Evolutionary conservation across 1,140 invertebrate genomes (phyloP), one percentile per base, ranked within the genome.

Genomic region (Caerostris darwini): DNA sequence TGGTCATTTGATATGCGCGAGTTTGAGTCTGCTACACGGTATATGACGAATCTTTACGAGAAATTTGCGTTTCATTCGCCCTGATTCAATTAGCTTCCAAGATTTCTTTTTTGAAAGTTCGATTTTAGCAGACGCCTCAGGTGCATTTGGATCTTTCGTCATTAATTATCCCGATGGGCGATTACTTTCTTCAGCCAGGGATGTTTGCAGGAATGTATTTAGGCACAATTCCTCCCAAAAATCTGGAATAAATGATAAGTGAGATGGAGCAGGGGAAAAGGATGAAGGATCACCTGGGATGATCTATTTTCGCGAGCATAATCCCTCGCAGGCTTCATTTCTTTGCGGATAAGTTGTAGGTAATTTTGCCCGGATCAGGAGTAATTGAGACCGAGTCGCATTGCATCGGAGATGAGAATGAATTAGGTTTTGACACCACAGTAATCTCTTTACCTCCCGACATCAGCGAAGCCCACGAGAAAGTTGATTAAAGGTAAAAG

Each of bases 341-440:
- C 71, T 77, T 77, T 77, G 71, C 50, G 71, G 71, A 50, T 53
- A 34, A 12, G 71, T 77, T 77, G 50, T 77, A 77, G 71, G 71
- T 53, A 8, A 34, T 3, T 12, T 17, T 67, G 17, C 14, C 3
- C 10, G 61, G n/a, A 4, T 14, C 61, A 19, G 3, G 34, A 50
- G 34, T 77, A 77, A 77, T 77, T 77, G 34, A 53, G 8, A 34
- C 34, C 50, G 53, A 34, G 71, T 77, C 71, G 71, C 50, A 77
- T 77, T 77, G 71, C 71, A 53, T 34, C 71, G 71, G 10, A 77
- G 71, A 77, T 77, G 71, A 77, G 53, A 77, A 77, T 77, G 50
- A 77, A 77, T 77, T 77, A 77, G 71, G 71, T 77, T 77, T 12
- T 77, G 71, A 77, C 34, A 77, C 71, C 34, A 3, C 8, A 50